Conservation (phyloP, 2,888 invertebrate genomes). For the Clunio marinus region DNA sequence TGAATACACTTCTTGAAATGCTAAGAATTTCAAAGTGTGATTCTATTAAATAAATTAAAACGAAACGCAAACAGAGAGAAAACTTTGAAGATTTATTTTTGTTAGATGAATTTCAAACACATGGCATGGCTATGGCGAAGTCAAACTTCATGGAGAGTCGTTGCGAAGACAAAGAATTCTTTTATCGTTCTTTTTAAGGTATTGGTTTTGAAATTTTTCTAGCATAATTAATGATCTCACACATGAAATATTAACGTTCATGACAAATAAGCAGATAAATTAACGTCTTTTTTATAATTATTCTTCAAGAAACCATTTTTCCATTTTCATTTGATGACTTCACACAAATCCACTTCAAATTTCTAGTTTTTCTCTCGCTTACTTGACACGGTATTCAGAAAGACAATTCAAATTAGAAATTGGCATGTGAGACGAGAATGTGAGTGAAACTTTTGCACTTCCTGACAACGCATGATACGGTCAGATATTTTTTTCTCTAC, state of each 20-base stretch:
- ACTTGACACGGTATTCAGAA: too few species aligned
- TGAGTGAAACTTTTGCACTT: slow-evolving; percentile 3
- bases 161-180: slow-evolving; percentile 17
- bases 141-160: slow-evolving; percentile 15
- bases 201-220: background rate
- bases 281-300: background rate
- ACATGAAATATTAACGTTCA: slow-evolving; percentile 12
- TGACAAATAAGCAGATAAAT: slow-evolving; percentile 15
- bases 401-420: background rate
- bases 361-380: background rate
- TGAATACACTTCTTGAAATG: slow-evolving; percentile 26
- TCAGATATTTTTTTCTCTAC: background rate
- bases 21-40: slow-evolving; percentile 38
- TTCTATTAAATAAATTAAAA: slow-evolving; percentile 29
- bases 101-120: slow-evolving; percentile 11
- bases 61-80: background rate
- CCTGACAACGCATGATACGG: slow-evolving; percentile 14
- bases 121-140: background rate
- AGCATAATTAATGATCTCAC: slow-evolving; percentile 5
- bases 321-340: background rate
- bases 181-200: slow-evolving; percentile 18
- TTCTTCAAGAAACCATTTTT: background rate
- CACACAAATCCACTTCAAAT: background rate
- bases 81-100: slow-evolving; percentile 25
- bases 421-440: background rate